These are phyloP conservation scores for Gryllus bimaculatus DNA, from an alignment of 1,140 invertebrate species.

Conservation along the genomic window DNA sequence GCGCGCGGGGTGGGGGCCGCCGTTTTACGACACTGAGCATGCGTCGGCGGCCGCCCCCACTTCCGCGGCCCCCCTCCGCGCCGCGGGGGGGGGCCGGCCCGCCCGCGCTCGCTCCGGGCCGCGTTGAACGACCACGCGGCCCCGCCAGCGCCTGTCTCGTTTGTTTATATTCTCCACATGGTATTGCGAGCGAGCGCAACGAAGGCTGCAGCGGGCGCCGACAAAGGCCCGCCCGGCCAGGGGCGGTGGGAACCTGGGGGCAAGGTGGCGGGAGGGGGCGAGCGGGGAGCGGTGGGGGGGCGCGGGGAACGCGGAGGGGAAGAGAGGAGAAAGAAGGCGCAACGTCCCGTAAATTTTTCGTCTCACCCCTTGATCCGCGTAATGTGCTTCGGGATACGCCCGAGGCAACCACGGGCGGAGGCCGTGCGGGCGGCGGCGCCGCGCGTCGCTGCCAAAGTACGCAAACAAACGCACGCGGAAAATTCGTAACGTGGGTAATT, in stretches of 20 bases:
- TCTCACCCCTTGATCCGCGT: not conserved
- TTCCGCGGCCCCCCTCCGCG: not conserved
- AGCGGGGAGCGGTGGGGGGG: not conserved
- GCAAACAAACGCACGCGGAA: not conserved
- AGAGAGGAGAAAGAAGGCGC: slow-evolving; percentile 14
- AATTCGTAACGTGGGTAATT: not conserved
- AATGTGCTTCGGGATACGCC: not conserved
- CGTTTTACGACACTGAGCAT: slow-evolving; percentile 13
- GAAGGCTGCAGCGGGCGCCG: slow-evolving; percentile 18
- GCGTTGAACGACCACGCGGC: not conserved
- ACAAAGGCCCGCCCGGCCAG: not conserved
- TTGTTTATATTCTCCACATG: slow-evolving; percentile 22
- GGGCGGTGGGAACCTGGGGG: not conserved
- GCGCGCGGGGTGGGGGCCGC: not conserved
- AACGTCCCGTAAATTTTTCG: slow-evolving; percentile 18
- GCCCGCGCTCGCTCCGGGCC: slow-evolving; percentile 14
- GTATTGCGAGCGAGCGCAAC: slow-evolving; percentile 9
- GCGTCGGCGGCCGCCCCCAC: not conserved
- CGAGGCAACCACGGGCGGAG: not conserved
- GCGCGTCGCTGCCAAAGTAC: not conserved
- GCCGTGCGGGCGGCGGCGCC: not conserved
- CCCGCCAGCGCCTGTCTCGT: not conserved
- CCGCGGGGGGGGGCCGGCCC: not conserved
- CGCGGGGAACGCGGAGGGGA: not conserved
- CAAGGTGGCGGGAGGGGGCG: not conserved